phyloP scores from a whole-genome alignment of 2,113 vertebrate species.

The Romanogobio albipinnatus region DNA sequence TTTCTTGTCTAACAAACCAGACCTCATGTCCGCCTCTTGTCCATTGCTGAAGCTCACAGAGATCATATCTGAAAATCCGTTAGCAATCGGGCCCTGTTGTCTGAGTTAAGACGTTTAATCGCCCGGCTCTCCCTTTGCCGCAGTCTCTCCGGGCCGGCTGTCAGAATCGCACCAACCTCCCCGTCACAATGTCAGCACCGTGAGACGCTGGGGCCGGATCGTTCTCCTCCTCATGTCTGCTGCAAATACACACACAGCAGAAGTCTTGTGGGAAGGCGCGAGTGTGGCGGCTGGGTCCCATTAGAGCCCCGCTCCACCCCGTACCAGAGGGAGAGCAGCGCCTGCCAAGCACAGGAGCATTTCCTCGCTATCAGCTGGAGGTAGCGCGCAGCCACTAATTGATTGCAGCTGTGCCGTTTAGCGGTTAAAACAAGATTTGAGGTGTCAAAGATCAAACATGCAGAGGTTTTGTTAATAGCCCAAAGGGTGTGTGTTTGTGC shows the following conservation, averaged over 20 bases:
- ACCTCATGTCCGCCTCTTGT: neutral
- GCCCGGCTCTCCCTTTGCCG: neutral
- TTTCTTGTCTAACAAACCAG: neutral
- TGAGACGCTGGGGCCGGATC: constrained; percentile 24
- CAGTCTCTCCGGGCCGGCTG: constrained; percentile 54
- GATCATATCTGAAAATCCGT: constrained; percentile 11
- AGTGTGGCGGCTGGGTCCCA: constrained; percentile 37
- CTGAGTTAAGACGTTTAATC: constrained; percentile 37
- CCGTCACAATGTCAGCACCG: constrained; percentile 25
- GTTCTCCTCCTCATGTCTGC: constrained; percentile 2
- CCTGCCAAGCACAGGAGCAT: constrained; percentile 42
- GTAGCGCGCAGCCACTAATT: constrained; percentile 43
- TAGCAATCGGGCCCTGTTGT: constrained; percentile 1
- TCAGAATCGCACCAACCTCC: constrained; percentile 59
- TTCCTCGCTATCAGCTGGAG: constrained; percentile 47
- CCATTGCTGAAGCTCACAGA: neutral
- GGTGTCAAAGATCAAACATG: constrained; percentile 58
- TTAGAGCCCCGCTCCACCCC: constrained; percentile 45
- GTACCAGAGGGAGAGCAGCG: constrained; percentile 26
- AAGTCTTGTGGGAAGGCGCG: constrained; percentile 12
- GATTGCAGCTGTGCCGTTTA: constrained; percentile 56
- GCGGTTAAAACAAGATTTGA: constrained; percentile 52
- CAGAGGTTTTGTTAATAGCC: constrained; percentile 56
- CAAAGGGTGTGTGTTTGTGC: constrained; percentile 38
- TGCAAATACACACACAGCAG: constrained; percentile 26